A percentile compares a stretch with the other conserved stretches of the same genome.
phyloP scores from a whole-genome alignment of 2,888 invertebrate genomes.

The Chaetogeoica ovagalla region DNA sequence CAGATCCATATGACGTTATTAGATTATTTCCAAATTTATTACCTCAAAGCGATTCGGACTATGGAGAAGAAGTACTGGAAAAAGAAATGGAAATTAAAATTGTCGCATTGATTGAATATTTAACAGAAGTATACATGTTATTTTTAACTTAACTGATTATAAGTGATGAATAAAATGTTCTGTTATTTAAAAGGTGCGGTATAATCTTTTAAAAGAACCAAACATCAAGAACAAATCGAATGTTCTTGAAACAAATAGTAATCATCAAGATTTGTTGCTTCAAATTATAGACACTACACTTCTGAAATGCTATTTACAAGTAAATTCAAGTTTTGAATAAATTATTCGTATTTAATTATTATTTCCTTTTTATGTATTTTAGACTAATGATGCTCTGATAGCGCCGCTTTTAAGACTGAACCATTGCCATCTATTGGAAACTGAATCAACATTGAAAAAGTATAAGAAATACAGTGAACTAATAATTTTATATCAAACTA shows the following conservation, averaged over 20 bases:
- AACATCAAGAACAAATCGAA: constrained; percentile 58
- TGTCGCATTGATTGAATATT: constrained; percentile 84
- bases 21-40: constrained; percentile 89
- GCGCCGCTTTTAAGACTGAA: constrained; percentile 88
- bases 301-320: constrained; percentile 94
- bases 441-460: constrained; percentile 83
- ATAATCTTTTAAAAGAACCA: constrained; percentile 56
- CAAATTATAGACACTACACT: constrained; percentile 97
- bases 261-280: constrained; percentile 65
- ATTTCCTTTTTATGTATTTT: constrained; percentile 57
- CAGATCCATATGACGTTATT: constrained; percentile 93
- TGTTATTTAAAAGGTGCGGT: constrained; percentile 58
- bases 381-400: constrained; percentile 94
- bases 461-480: constrained; percentile 89
- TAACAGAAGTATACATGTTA: constrained; percentile 71
- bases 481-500: constrained; percentile 92
- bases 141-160: not conserved
- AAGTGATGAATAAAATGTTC: constrained; percentile 56
- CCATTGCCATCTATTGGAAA: constrained; percentile 90
- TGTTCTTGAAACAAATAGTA: constrained; percentile 57
- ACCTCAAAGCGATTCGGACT: constrained; percentile 62
- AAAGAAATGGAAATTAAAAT: constrained; percentile 81
- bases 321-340: constrained; percentile 59
- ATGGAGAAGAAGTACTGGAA: constrained; percentile 57
- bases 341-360: not conserved